Percentiles rank a stretch among this genome's conserved stretches.
Conservation (phyloP, 1,140 invertebrate genomes). For the Drosophila pseudoananassae region DNA sequence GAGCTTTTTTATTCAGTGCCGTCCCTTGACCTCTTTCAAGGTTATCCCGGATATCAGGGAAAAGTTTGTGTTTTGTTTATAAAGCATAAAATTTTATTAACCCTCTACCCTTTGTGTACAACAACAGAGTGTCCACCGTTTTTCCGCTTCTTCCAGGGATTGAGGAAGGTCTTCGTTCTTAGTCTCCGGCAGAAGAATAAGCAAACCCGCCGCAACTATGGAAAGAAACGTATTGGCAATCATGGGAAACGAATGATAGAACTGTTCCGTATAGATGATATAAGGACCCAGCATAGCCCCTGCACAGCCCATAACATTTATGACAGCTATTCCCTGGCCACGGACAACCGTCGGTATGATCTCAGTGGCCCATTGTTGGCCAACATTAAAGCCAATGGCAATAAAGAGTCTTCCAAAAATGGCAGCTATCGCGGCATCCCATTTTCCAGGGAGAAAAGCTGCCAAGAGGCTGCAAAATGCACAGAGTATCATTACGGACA, state of each 20-base stretch:
- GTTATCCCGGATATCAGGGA: not conserved
- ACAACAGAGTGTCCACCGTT: constrained; percentile 19
- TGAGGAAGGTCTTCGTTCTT: constrained; percentile 91
- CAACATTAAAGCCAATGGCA: constrained; percentile 94
- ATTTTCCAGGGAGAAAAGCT: constrained; percentile 87
- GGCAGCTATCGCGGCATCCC: constrained; percentile 88
- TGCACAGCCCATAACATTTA: constrained; percentile 93
- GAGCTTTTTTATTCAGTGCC: not conserved
- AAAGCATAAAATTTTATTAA: not conserved
- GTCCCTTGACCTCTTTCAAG: not conserved
- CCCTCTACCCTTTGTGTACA: not conserved
- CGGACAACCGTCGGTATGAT: constrained; percentile 93
- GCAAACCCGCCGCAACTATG: constrained; percentile 87
- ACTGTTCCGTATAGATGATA: constrained; percentile 90
- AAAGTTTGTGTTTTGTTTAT: not conserved
- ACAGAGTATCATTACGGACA: constrained; percentile 90
- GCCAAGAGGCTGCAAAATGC: constrained; percentile 91
- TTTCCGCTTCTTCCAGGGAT: constrained; percentile 83
- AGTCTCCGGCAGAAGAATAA: constrained; percentile 91
- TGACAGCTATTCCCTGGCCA: constrained; percentile 91
- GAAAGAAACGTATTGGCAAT: constrained; percentile 88
- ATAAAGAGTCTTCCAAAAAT: constrained; percentile 92
- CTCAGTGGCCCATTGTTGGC: constrained; percentile 93
- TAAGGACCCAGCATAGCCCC: constrained; percentile 92
- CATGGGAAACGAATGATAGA: constrained; percentile 88